Evolutionary conservation across 2,888 invertebrate species (phyloP).

Genomic region (Thyatira batis): DNA sequence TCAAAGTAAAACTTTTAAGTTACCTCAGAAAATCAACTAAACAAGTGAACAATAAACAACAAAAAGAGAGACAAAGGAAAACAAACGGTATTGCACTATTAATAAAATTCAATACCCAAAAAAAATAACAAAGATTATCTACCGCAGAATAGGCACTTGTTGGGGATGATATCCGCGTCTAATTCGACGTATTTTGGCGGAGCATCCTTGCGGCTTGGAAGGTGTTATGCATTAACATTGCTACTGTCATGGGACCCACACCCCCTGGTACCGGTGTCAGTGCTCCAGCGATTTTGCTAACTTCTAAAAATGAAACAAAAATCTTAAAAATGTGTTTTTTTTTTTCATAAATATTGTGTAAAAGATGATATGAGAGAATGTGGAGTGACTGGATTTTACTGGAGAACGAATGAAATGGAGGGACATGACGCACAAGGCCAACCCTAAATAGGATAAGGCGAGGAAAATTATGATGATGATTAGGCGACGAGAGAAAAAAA

Average conservation of each 20-base stretch:
- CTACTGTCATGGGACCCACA: slow-evolving; percentile 96
- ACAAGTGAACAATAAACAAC: background rate
- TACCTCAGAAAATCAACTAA: too few species aligned
- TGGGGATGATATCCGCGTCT: slow-evolving; percentile 27
- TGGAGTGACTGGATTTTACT: too few species aligned
- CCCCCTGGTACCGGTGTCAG: slow-evolving; percentile 96
- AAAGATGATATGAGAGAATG: too few species aligned
- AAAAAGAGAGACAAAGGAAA: background rate
- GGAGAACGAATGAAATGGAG: too few species aligned
- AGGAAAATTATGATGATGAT: too few species aligned
- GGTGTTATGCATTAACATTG: slow-evolving; percentile 96
- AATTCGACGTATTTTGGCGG: slow-evolving; percentile 29
- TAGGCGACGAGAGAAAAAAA: too few species aligned
- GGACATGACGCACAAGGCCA: too few species aligned
- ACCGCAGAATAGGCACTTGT: background rate
- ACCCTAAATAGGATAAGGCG: too few species aligned
- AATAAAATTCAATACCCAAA: background rate
- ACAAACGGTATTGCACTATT: background rate
- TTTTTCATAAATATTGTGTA: too few species aligned
- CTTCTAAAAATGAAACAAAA: slow-evolving; percentile 81
- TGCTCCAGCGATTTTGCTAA: slow-evolving; percentile 89
- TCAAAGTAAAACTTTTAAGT: background rate
- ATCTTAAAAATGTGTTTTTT: too few species aligned
- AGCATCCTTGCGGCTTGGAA: slow-evolving; percentile 86
- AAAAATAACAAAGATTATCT: background rate